Evolutionary conservation across 2,888 invertebrate genomes (phyloP).

Genomic region (Glaucopsyche alexis): DNA sequence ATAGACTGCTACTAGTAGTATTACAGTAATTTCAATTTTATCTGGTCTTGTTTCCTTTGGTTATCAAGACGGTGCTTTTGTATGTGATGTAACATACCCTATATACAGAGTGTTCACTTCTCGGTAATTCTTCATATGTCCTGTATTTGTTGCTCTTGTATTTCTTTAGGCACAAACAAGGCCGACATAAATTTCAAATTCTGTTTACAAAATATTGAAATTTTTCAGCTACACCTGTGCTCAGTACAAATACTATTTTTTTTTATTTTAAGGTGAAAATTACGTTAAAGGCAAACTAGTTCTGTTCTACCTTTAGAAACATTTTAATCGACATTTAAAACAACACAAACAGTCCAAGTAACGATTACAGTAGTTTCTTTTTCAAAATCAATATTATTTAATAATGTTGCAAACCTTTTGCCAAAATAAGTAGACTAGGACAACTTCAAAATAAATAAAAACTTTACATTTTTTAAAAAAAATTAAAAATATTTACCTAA

Average conservation of each 20-base stretch:
- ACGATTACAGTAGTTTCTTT: background rate
- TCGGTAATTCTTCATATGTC: background rate
- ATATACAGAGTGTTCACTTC: background rate
- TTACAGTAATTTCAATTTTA: background rate
- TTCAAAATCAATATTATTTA: background rate
- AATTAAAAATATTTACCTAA: background rate
- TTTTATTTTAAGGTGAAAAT: background rate
- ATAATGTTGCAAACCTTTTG: background rate
- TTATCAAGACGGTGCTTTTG: background rate
- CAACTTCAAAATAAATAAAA: background rate
- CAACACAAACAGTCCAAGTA: background rate
- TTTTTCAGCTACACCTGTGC: background rate
- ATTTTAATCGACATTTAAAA: background rate
- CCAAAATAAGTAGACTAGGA: constrained; percentile 2
- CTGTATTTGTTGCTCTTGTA: background rate
- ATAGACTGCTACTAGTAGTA: background rate
- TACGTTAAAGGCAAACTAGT: background rate
- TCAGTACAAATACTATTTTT: background rate
- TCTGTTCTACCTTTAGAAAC: background rate
- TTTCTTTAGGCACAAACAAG: background rate
- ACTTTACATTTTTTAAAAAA: background rate
- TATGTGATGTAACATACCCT: background rate
- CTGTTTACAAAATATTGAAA: background rate
- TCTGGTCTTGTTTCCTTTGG: background rate
- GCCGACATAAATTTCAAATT: background rate